Base-by-base conservation (phyloP, 2,888 invertebrate species). In the Tetranychus truncatus region DNA sequence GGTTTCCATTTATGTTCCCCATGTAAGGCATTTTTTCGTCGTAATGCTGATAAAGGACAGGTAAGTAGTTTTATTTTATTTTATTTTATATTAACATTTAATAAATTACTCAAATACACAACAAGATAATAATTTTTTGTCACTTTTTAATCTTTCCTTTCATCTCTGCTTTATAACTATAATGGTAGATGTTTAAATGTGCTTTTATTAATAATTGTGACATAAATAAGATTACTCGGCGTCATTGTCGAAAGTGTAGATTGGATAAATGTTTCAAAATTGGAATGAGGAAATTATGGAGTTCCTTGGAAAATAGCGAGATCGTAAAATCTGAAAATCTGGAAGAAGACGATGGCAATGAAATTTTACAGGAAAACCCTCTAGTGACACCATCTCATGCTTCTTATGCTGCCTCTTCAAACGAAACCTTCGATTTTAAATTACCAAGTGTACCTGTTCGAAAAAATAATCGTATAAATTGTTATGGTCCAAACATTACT, bases 221-320 rank as follows among this genome's bases (percentile, higher is more conserved):
- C 78, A 92, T 97, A 74, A 94, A 93, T 45, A 87, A 91, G 0
- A 88, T 95, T 3, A 96, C 96, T 0, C 85, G 97, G 72, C 86
- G 96, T 44, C 97, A 97, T 82, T 97, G 97, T 83, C 95, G 97
- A 81, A 91, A 91, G 85, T 97, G 97, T 83, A 88, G 97, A 0
- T 84, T 97, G 75, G 89, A 91, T 81, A 96, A 96, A 82, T 97
- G 97, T 82, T 88, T 95, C 78, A 84, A 87, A 1, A 90, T 95
- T 77, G 97, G 97, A 0, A 97, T 97, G 97, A 91, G 92, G 79
- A 95, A 95, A 81, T 95, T 96, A 81, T 92, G 93, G 82, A 97
- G 7, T 1, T 55, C 6, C 7, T 3, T 15, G 15, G 55, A 55
- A 15, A 55, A 55, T 15, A 55, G 55, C 1, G 55, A 34, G 34